Evolutionary conservation across 2,113 vertebrate genomes (phyloP), one percentile per base, ranked within the genome.

Genomic region (Leptobrachium ailaonicum): DNA sequence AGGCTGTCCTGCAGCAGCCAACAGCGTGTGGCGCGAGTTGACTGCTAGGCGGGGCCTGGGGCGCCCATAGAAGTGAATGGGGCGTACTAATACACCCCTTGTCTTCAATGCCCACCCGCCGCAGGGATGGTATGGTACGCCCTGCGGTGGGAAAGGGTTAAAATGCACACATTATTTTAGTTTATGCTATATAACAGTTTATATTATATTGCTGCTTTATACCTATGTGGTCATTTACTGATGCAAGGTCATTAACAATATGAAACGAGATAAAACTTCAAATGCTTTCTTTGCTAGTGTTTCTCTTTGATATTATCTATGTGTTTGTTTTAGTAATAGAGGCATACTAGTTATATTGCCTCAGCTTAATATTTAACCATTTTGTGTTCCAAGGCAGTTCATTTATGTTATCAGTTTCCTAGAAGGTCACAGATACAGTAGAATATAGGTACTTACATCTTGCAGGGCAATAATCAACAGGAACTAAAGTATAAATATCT

Each of bases 311-410:
- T 90, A 83, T 79, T 83, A 82, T 88, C 68, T 82, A 84, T 83
- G 63, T 88, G 82, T 92, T 90, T 91, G 84, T 88, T 88, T 91
- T 90, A 83, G 83, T 86, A 83, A 86, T 85, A 77, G 82, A n/a
- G 81, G 63, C 82, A 82, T 60, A 83, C 82, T 70, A 82, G 76
- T 87, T 83, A 84, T 83, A 76, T 87, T 88, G 20, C 86, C 88
- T 87, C 82, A 84, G 66, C 81, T 90, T 92, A 91, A 91, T 86
- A 73, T 82, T 87, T 90, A 88, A 88, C 72, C 42, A 71, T 86
- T 85, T 86, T 87, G 64, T 72, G 87, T 89, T 86, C 84, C 58
- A 86, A 81, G 82, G 80, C 80, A 89, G 85, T 56, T n/a, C 75
- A 82, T 85, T 89, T 82, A 84, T 83, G 78, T 90, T 91, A 89